Base-by-base conservation (phyloP, 2,797 vertebrate species). In the Cyprinodon diabolis region DNA sequence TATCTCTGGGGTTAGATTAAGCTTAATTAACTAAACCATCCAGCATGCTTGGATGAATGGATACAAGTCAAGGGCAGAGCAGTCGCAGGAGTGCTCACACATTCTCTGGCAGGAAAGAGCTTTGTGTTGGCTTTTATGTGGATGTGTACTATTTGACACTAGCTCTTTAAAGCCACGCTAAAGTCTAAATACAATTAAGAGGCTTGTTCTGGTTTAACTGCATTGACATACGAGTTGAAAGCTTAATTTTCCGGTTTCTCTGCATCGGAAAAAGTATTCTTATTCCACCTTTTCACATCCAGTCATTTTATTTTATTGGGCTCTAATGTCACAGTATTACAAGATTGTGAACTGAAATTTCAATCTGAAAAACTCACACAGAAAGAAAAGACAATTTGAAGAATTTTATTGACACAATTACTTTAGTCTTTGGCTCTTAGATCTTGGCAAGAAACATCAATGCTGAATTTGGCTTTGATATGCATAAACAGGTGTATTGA, bases 11-110 rank as follows among this genome's bases (percentile, higher is more conserved):
- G 92, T 87, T 87, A 92, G 91, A 94, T 94, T 93, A 93, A 87
- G 88, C 91, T 93, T 94, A 93, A 94, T 94, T 93, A 93, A 93
- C 92, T 93, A 93, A 94, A 92, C 85, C 92, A 93, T 93, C 90
- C 88, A 87, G 82, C 90, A 93, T 75, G 91, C 92, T 92, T 85
- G 79, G 84, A 89, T 93, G 92, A 90, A 89, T 90, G 84, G 89
- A 90, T 92, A 85, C 89, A 88, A 91, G 93, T 93, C 91, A 94
- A 94, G 93, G 92, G 87, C 92, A 93, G 90, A 92, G 91, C 92
- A 90, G 87, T 91, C 89, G 73, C 72, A 60, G 80, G 75, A 70
- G 75, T 75, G 84, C 84, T 85, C 84, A 76, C 84, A 87, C 87
- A 74, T 84, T 82, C 76, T 54, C 81, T 87, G 80, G 80, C 82